These are phyloP conservation scores for Euura lappo DNA, from an alignment of 1,140 invertebrate species.

Conservation along the genomic window DNA sequence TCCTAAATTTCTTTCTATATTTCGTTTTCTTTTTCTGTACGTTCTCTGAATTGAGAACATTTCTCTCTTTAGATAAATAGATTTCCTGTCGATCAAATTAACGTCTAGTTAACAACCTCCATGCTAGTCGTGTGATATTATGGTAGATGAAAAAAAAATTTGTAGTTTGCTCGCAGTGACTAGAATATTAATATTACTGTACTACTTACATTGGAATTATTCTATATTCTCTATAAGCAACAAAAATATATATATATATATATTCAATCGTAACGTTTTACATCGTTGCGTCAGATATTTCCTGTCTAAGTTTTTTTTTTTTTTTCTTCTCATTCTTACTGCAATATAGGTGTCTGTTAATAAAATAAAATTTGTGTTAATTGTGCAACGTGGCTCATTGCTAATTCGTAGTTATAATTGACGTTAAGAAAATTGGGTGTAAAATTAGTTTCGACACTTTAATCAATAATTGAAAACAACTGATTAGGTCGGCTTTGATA, in stretches of 20 bases:
- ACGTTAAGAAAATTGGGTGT: not conserved
- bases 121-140: slow-evolving; percentile 3
- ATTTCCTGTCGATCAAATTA: not conserved
- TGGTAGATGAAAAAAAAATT: not conserved
- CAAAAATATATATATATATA: too few relatives aligned
- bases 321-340: not conserved
- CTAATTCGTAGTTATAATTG: not conserved
- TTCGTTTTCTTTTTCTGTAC: not conserved
- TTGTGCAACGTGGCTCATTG: slow-evolving; percentile 1
- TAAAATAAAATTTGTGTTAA: not conserved
- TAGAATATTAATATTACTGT: not conserved
- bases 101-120: not conserved
- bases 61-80: not conserved
- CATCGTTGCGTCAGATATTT: not conserved
- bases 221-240: too few relatives aligned
- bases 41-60: not conserved
- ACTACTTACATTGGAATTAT: not conserved
- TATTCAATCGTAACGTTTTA: not conserved
- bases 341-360: not conserved
- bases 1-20: not conserved
- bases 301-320: not conserved
- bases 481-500: too few relatives aligned
- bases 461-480: too few relatives aligned
- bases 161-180: not conserved
- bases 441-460: too few relatives aligned